Conservation (phyloP, 2,888 invertebrate species). For the Shargacucullia verbasci region DNA sequence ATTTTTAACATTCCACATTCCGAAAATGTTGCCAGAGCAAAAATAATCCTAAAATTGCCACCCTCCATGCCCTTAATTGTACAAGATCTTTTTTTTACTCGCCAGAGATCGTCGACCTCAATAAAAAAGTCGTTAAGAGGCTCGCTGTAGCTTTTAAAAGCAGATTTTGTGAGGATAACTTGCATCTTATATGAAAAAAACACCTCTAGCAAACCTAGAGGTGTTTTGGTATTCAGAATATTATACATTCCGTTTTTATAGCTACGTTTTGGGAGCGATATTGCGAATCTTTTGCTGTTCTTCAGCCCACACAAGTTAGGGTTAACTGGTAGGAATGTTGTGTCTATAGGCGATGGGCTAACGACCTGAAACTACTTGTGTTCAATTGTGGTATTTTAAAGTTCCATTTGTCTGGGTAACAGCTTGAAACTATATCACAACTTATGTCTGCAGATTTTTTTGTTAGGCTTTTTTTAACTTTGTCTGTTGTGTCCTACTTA, state of each 20-base stretch:
- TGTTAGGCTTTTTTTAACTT: too few species aligned
- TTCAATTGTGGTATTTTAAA: conserved; percentile 43
- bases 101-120: conserved; percentile 55
- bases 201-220: conserved; percentile 20
- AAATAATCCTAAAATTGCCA: conserved; percentile 58
- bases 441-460: too few species aligned
- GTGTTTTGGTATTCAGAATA: conserved; percentile 26
- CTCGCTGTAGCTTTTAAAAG: conserved; percentile 50
- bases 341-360: conserved; percentile 45
- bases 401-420: conserved; percentile 27
- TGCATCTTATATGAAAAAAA: conserved; percentile 42
- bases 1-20: conserved; percentile 48
- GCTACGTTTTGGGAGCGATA: conserved; percentile 5
- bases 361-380: conserved; percentile 49
- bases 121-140: conserved; percentile 60
- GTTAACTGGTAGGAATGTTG: conserved; percentile 47
- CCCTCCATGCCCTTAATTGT: conserved; percentile 61
- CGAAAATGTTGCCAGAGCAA: conserved; percentile 50
- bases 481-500: too few species aligned
- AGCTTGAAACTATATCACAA: conserved; percentile 7
- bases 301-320: conserved; percentile 44
- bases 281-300: background rate
- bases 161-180: conserved; percentile 50
- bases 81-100: conserved; percentile 54
- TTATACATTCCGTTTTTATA: conserved; percentile 6